Base-by-base conservation (phyloP, 2,888 invertebrate genomes). In the Limnephilus auricula region DNA sequence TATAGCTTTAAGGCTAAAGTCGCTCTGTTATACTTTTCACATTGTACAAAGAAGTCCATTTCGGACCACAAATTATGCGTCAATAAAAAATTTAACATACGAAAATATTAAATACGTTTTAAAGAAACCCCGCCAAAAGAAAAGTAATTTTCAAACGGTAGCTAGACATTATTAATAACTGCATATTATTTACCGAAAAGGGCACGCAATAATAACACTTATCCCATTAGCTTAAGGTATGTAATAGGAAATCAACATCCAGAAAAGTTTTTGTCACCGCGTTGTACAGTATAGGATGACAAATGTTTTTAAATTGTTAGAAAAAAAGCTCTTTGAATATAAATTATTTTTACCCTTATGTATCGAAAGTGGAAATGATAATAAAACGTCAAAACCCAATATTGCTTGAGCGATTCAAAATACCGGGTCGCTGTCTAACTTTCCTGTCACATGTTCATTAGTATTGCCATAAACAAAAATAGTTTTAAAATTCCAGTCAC, bases 391-490 rank as follows among this genome's bases (percentile, higher is more conserved):
- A 65, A 65, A 65, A 9, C 2, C 9, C 18, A 65, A 65, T 65
- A 25, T 10, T 65, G n/a, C 65, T 65, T 25, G 25, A 65, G 9
- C 65, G 0, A 25, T 65, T 65, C 65, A 65, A 9, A 65, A 65
- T 25, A 9, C 65, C 65, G 65, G 65, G 65, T 65, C 30, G 40
- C 34, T 5, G 30, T 85, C 15, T 40, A 85, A 25, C 25, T 34
- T 40, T 40, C 2, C 30, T 37, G 45, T 45, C 45, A 85, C 85
- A 45, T 85, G 45, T 85, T 80, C 32, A 15, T 80, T 32, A 18
- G 80, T 80, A 18, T 80, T 80, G 80, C 80, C 5, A 80, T 80
- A 65, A 1, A 80, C 30, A 32, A 80, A 80, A 80, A 80, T 80
- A 31, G 5, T 80, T 65, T n/a, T n/a, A 6, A 25, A 25, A 25